Conservation (phyloP, 92 coral and sea anemone species). For the Palythoa grandis region DNA sequence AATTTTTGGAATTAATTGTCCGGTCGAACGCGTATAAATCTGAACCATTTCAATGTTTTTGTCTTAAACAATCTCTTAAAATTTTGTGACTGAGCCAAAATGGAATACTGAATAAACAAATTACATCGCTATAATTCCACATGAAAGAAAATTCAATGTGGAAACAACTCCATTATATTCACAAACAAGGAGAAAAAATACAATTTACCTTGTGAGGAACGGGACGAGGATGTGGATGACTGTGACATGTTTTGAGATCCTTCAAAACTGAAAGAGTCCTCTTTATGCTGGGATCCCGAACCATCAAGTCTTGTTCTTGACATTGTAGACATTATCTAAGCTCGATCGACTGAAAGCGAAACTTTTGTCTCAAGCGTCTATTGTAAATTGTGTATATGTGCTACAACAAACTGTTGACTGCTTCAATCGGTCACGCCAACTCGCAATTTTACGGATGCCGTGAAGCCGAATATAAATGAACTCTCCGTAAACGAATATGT, state of each 20-base stretch:
- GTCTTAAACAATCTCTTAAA: neutral
- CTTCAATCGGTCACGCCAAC: constrained; percentile 49
- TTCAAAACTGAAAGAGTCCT: constrained; percentile 13
- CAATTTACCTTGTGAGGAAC: constrained; percentile 30
- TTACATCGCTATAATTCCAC: neutral
- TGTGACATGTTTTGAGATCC: constrained; percentile 21
- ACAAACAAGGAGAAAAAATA: constrained; percentile 7
- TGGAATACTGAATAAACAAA: constrained; percentile 1
- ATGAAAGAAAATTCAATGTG: constrained; percentile 12
- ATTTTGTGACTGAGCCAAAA: neutral
- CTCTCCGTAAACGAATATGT: neutral
- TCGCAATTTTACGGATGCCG: constrained; percentile 5
- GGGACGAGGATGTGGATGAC: constrained; percentile 18
- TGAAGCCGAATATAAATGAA: constrained; percentile 16
- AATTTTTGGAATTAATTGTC: neutral
- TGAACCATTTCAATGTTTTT: neutral
- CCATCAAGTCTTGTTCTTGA: constrained; percentile 25
- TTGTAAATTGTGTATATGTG: constrained; percentile 4
- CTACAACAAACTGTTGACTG: constrained; percentile 19
- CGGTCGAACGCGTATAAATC: constrained; percentile 1
- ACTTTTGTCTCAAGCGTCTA: neutral
- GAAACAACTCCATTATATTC: constrained; percentile 13
- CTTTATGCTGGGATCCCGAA: constrained; percentile 30
- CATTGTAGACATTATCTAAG: constrained; percentile 21
- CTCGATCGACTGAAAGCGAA: constrained; percentile 33